Percentiles rank a stretch among this genome's conserved stretches.
phyloP scores from a whole-genome alignment of 2,113 vertebrate genomes.

The Oceanites oceanicus region DNA sequence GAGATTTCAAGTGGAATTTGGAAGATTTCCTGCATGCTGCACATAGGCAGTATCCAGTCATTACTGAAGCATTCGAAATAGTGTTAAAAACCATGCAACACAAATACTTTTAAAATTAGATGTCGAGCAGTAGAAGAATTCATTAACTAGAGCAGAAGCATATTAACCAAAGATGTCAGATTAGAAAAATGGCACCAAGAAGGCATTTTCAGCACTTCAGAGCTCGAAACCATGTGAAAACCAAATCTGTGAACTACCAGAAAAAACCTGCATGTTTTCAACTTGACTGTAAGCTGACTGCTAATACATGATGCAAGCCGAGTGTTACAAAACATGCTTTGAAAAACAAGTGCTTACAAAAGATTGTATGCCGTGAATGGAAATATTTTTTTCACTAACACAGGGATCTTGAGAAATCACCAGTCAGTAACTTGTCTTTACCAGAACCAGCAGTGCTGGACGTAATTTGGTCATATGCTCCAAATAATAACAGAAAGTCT shows the following conservation, averaged over 20 bases:
- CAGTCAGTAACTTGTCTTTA: neutral
- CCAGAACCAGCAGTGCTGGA: neutral
- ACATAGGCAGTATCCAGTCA: neutral
- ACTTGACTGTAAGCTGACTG: neutral
- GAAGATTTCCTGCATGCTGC: neutral
- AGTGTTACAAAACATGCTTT: neutral
- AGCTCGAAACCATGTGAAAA: neutral
- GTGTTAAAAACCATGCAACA: neutral
- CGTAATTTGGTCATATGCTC: neutral
- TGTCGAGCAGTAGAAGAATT: neutral
- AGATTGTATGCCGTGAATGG: fast-evolving
- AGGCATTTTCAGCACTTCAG: neutral
- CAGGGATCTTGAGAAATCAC: neutral
- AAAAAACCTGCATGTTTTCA: neutral
- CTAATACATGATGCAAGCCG: neutral
- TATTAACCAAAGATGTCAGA: neutral
- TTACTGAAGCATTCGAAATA: neutral
- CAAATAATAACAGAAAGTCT: neutral
- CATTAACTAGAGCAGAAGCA: neutral
- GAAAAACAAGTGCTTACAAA: neutral
- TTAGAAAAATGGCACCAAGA: neutral
- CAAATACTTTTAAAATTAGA: neutral
- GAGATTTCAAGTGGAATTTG: neutral
- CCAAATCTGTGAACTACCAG: neutral
- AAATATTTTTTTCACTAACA: neutral